Evolutionary conservation across 2,888 invertebrate species (phyloP).

Genomic region (Rhogogaster chlorosoma): DNA sequence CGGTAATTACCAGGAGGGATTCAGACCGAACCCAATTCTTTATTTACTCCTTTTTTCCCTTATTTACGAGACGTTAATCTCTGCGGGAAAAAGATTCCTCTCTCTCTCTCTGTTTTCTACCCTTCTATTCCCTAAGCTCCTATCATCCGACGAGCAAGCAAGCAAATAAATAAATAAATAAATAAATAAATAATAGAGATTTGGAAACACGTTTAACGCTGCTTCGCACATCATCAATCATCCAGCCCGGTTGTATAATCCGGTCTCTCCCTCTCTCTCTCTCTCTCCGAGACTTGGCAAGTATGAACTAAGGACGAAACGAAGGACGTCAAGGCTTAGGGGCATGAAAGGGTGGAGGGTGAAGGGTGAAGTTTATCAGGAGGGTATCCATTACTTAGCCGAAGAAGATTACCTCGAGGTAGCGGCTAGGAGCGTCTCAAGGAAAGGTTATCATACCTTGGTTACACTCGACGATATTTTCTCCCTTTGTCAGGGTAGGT

Average conservation of each 20-base stretch:
- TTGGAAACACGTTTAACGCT: not conserved
- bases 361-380: conserved; percentile 64
- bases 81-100: conserved; percentile 12
- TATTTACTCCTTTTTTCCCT: conserved; percentile 25
- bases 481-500: not conserved
- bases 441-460: not conserved
- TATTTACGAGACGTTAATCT: conserved; percentile 45
- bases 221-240: not conserved
- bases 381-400: conserved; percentile 71
- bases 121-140: not conserved
- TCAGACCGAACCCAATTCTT: conserved; percentile 24
- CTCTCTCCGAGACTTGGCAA: not conserved
- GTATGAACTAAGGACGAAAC: not conserved
- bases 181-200: not conserved
- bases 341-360: conserved; percentile 26
- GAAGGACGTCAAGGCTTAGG: conserved; percentile 22
- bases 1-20: conserved; percentile 47
- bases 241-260: not conserved
- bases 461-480: conserved; percentile 39
- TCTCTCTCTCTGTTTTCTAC: not conserved
- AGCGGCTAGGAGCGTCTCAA: conserved; percentile 42
- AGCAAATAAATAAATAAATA: not conserved
- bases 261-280: not conserved
- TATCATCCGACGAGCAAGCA: not conserved
- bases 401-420: conserved; percentile 67